Evolutionary conservation across 2,797 vertebrate genomes (phyloP), one percentile per base, ranked within the genome.

Genomic region (Cyprinodon diabolis): DNA sequence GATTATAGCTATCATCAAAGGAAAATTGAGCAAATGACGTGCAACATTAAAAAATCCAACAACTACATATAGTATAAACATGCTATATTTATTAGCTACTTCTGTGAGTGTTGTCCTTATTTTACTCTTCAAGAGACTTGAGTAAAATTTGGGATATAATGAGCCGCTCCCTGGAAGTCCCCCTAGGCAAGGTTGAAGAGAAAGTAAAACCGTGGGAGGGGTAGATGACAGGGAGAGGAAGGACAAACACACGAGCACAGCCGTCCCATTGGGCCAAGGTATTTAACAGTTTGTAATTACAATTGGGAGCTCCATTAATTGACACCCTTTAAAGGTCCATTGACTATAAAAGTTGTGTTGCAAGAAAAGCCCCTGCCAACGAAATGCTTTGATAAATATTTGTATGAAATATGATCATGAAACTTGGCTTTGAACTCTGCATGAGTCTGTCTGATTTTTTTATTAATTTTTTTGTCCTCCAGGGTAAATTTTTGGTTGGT

Each of bases 221-320:
- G 70, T 79, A 75, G 80, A 87, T 82, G 86, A 86, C 75, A 83
- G 76, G 58, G 77, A 82, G 86, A 84, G 87, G 88, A 78, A 81
- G 86, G 86, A 87, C 87, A 90, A 86, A 85, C 84, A 86, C 78
- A 81, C 69, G 79, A 84, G 80, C 72, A 65, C 71, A 76, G 17
- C 2, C 13, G 48, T 85, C 91, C 78, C 89, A 81, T 71, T 76
- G 76, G 90, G 62, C 68, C 75, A 65, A 69, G 84, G 76, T 82
- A 86, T 83, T 80, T 79, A 90, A 85, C 74, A 63, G 54, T 71
- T 83, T 87, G 80, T 90, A 92, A 93, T 92, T 90, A 92, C 86
- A 84, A 77, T 54, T 67, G 77, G 85, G 84, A 86, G 66, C 83
- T 80, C 73, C 85, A 90, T 88, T 91, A 91, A 92, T 90, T 90